Conservation (phyloP, 2,888 invertebrate genomes). For the Protonemura montana region DNA sequence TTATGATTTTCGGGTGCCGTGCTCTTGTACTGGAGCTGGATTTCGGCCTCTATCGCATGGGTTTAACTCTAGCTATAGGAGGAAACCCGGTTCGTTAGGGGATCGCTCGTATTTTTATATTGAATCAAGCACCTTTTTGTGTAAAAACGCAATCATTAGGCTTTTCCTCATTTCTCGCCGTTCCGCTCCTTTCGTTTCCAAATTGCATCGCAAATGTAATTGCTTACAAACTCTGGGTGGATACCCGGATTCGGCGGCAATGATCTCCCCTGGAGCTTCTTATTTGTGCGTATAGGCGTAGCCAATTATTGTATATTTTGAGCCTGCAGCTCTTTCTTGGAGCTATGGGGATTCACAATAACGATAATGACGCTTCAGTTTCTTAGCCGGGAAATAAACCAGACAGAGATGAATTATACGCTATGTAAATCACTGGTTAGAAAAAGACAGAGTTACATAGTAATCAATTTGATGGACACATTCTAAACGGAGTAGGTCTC, state of each 20-base stretch:
- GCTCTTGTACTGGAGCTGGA: not conserved
- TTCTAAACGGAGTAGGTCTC: constrained; percentile 34
- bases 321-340: not conserved
- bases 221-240: not conserved
- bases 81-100: not conserved
- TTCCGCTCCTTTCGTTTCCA: not conserved
- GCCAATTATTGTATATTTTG: constrained; percentile 7
- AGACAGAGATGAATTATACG: constrained; percentile 13
- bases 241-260: not conserved
- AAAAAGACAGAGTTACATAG: constrained; percentile 34
- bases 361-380: constrained; percentile 42
- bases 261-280: not conserved
- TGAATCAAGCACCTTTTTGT: constrained; percentile 12
- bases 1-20: not conserved
- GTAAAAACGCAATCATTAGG: constrained; percentile 12
- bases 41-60: not conserved
- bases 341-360: constrained; percentile 20
- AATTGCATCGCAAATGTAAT: constrained; percentile 12
- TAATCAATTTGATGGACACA: constrained; percentile 45
- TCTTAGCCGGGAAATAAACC: constrained; percentile 13
- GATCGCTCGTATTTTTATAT: not conserved
- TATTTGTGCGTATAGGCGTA: constrained; percentile 12
- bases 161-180: not conserved
- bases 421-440: constrained; percentile 20
- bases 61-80: not conserved